Evolutionary conservation across 2,888 invertebrate genomes (phyloP), one percentile per base, ranked within the genome.

Genomic region (Strigamia crassipes): DNA sequence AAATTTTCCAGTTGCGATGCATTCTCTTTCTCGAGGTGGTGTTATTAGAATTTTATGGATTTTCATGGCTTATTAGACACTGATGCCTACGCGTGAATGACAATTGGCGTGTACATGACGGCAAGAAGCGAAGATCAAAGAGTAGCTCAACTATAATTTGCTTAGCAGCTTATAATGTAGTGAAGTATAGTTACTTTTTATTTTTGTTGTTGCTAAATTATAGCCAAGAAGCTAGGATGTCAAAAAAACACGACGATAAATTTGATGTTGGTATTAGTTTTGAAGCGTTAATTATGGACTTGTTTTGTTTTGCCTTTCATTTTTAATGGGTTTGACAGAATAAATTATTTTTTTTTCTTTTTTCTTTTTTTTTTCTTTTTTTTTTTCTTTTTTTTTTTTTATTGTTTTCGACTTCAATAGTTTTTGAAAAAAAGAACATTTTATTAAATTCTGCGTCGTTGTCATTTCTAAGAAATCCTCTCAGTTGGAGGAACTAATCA

Each of bases 101-200:
- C 73, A 73, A 73, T 73, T 73, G 73, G 73, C 73, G 73, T 73
- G 73, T 73, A 31, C n/a, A 73, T n/a, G 73, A 73, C 73, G 73
- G 73, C 31, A 12, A 73, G 73, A 2, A 27, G 73, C 23, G 73
- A 73, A 73, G 73, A 73, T 73, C 73, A 73, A 73, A 73, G 73
- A 73, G 73, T 23, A 31, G n/a, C 73, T 56, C 73, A 27, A 13
- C 73, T 73, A 73, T 73, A 73, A 73, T 73, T 73, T 73, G 31
- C 31, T 23, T 73, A 73, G 0, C 13, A n/a, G 31, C 12, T 73
- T 73, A 15, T 73, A 31, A 73, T 73, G 73, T 73, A 23, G n/a
- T 73, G 12, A 73, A 27, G 27, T 73, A 6, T 73, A 27, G 73
- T 31, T 73, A 18, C 9, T n/a, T 56, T 56, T 56, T 56, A 18